Evolutionary conservation across 2,113 vertebrate genomes (phyloP), one percentile per base, ranked within the genome.

Genomic region (Sardina pilchardus): DNA sequence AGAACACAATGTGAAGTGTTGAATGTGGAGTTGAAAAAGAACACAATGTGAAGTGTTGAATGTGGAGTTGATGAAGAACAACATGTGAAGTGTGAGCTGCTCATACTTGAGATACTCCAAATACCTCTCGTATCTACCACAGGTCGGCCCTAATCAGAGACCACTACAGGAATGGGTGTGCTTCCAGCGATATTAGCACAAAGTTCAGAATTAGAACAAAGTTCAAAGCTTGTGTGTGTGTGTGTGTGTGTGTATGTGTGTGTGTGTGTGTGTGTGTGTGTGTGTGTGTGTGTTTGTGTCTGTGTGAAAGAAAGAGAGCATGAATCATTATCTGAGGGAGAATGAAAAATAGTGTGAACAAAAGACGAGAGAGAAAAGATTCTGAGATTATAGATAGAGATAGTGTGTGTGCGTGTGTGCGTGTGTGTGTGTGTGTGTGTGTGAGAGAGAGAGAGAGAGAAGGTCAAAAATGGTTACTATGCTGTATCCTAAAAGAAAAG

Each of bases 291-390:
- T 42, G 39, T 42, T 0, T 42, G 39, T 42, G 39, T 42, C 39
- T 42, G 39, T 42, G 39, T 42, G 39, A 42, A 42, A 42, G 9
- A 83, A 34, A 87, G 48, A 85, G 82, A 86, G 85, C 83, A 85
- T 85, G 82, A 84, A 36, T 24, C 21, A 63, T 19, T 63, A 63
- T 63, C 59, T 63, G 19, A 71, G 63, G 26, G 26, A 26, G n/a
- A 30, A 71, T 71, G 26, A 26, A 71, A 30, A 71, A 71, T 30
- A 71, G 63, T n/a, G n/a, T n/a, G n/a, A n/a, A n/a, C n/a, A 26
- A 10, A 26, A 71, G 6, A 71, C 34, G 26, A 71, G 56, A 71
- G 56, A 59, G 19, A 5, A 59, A 59, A 59, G 56, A 59, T 24
- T n/a, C 5, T 24, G 56, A n/a, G 56, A 24, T 16, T 24, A 17